These are phyloP conservation scores for Crotalus horridus DNA, from an alignment of 2,113 vertebrate species.

Conservation along the genomic window DNA sequence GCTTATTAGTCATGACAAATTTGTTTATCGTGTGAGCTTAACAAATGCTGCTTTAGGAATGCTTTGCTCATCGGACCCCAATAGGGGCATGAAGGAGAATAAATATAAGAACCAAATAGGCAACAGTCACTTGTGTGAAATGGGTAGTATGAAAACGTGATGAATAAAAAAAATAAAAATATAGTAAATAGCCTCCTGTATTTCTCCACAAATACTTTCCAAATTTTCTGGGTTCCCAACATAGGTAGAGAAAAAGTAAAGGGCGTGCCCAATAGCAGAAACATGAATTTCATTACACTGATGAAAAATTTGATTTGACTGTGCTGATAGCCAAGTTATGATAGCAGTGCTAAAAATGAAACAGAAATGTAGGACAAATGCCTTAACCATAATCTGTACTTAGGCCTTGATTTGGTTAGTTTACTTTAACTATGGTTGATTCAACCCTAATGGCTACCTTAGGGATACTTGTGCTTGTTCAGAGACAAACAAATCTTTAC, in stretches of 20 bases:
- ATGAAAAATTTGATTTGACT: background rate
- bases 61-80: background rate
- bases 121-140: background rate
- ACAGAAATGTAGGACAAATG: background rate
- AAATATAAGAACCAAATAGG: background rate
- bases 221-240: background rate
- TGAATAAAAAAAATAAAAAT: background rate
- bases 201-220: background rate
- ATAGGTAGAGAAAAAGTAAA: background rate
- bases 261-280: background rate
- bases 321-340: background rate
- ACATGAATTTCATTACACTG: background rate
- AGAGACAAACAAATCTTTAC: background rate
- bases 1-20: background rate
- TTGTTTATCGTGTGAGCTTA: background rate
- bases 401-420: background rate
- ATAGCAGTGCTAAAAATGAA: background rate
- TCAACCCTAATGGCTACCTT: background rate
- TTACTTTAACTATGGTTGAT: background rate
- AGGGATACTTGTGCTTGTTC: background rate
- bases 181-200: no score
- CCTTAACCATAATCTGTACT: background rate
- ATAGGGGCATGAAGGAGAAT: background rate
- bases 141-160: background rate
- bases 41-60: background rate